These are phyloP conservation scores for Melinopterus prodromus DNA, from an alignment of 2,888 invertebrate genomes.

Conservation along the genomic window DNA sequence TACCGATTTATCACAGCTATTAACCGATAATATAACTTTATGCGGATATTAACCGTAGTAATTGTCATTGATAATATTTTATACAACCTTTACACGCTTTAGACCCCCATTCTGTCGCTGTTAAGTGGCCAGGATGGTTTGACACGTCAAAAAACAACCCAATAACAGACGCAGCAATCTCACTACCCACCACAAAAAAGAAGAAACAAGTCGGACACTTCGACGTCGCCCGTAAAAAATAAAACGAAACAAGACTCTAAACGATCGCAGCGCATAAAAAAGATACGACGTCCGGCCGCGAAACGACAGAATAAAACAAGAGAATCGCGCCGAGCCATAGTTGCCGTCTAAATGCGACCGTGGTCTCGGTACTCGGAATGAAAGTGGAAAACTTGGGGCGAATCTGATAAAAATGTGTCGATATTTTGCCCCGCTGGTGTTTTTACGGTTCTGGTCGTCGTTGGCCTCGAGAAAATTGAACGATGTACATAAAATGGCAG, in stretches of 20 bases:
- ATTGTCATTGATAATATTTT: no score
- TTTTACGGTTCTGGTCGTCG: constrained; percentile 40
- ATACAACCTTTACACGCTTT: no score
- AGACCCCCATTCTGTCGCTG: no score
- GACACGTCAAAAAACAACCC: not conserved
- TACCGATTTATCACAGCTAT: no score
- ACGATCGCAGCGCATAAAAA: not conserved
- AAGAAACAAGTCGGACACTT: not conserved
- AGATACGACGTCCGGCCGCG: constrained; percentile 15
- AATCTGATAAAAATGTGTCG: constrained; percentile 44
- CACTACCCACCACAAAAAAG: not conserved
- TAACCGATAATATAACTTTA: no score
- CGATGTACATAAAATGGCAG: constrained; percentile 35
- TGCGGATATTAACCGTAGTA: no score
- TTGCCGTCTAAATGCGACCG: constrained; percentile 37
- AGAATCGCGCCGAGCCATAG: constrained; percentile 10
- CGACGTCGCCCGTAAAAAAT: not conserved
- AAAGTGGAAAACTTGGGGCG: constrained; percentile 41
- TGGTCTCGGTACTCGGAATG: constrained; percentile 40
- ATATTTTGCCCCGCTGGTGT: constrained; percentile 35
- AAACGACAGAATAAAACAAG: constrained; percentile 19
- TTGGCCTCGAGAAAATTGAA: constrained; percentile 40
- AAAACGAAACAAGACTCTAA: constrained; percentile 12
- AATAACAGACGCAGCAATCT: not conserved
- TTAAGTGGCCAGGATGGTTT: no score